Evolutionary conservation across 2,113 vertebrate species (phyloP), one percentile per base, ranked within the genome.

Genomic region (Sturnira hondurensis): DNA sequence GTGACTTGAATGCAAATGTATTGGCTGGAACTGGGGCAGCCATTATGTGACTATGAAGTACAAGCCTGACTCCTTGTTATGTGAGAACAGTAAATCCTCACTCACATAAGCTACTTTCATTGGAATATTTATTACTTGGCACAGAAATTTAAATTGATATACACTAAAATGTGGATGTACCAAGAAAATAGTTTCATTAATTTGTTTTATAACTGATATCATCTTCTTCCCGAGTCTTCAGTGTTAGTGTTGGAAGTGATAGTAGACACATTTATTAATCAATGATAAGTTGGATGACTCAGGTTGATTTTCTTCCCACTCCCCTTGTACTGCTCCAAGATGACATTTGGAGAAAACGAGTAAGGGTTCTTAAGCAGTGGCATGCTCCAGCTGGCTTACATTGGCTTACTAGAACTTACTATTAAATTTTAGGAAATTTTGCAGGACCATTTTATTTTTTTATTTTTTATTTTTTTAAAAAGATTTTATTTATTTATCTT

Each of bases 141-240:
- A n/a, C 26, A 91, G 86, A 80, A 88, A 87, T 95, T 81, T 43
- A 73, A 70, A 36, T 17, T 10, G 43, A 86, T 38, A 94, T 7
- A 91, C 11, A 71, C 16, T 73, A 36, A 95, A 96, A 91, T 56
- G 91, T 45, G 91, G 89, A 77, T 94, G 52, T 82, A 28, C 28
- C 24, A 73, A 43, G 70, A 73, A 73, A 73, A 73, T 73, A 73
- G 70, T 43, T 43, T 43, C 38, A 43, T 71, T 26, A 43, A 41
- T 73, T 43, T 73, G 73, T 45, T 86, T 20, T 45, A 1, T 84
- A 63, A 93, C n/a, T 13, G 19, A 67, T 88, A 88, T 92, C 26
- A 73, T 81, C 45, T 91, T 81, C 45, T 91, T 93, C 31, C n/a
- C 43, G 43, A 96, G 15, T 24, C 22, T 93, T 91, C 54, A 88